Conservation (phyloP, 2,797 vertebrate genomes). For the Muscicapa striata region DNA sequence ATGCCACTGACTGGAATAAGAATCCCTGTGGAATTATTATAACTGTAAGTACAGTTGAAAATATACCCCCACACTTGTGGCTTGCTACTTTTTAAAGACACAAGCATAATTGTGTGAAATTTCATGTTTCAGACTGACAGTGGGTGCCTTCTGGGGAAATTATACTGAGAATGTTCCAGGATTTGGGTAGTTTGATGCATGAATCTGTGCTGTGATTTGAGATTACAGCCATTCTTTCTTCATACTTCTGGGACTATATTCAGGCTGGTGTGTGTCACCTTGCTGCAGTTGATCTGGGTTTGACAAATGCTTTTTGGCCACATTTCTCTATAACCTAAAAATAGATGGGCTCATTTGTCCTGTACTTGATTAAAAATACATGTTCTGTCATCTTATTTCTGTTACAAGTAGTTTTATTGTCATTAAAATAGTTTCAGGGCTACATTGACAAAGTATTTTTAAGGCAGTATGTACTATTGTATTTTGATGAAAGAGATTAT, state of each 20-base stretch:
- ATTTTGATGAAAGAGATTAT: not conserved
- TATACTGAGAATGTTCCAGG: not conserved
- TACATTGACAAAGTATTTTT: not conserved
- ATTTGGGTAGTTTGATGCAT: not conserved
- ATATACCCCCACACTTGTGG: not conserved
- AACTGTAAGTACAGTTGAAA: not conserved
- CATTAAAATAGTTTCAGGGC: not conserved
- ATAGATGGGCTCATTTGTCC: not conserved
- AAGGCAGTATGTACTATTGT: not conserved
- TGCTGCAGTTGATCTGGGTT: not conserved
- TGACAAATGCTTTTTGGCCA: not conserved
- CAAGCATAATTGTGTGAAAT: not conserved
- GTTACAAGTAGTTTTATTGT: not conserved
- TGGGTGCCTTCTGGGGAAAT: not conserved
- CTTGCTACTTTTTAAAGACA: not conserved
- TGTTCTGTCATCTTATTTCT: not conserved
- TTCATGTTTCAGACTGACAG: not conserved
- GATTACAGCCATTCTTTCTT: not conserved
- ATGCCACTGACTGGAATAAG: not conserved
- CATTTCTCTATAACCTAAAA: not conserved
- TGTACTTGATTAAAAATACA: not conserved
- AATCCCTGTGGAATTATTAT: constrained; percentile 3
- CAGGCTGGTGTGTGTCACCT: not conserved
- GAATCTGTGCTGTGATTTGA: not conserved
- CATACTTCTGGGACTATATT: not conserved